These are phyloP conservation scores for Myotis lucifugus DNA, from an alignment of 2,113 vertebrate genomes.

Conservation along the genomic window DNA sequence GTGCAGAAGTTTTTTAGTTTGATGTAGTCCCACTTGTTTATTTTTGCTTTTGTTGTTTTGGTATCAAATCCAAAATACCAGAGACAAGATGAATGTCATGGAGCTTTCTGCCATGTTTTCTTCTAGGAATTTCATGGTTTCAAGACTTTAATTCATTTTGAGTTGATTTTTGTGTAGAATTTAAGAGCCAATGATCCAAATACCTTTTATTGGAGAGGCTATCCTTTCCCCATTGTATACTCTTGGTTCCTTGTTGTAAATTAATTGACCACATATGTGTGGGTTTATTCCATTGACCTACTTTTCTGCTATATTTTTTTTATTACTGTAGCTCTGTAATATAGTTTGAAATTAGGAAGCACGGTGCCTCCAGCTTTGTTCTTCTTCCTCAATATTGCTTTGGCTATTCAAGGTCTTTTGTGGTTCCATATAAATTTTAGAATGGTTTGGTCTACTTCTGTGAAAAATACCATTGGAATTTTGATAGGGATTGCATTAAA, in stretches of 20 bases:
- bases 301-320: neutral
- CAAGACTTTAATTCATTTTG: neutral
- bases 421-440: neutral
- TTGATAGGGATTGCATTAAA: neutral
- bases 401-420: neutral
- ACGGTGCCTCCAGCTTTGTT: neutral
- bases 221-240: neutral
- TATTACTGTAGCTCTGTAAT: neutral
- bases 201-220: neutral
- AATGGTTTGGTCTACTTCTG: neutral
- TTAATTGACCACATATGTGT: neutral
- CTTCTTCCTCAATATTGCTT: slow-evolving; percentile 7
- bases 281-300: neutral
- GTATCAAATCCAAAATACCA: neutral
- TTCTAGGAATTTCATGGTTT: neutral
- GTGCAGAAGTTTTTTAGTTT: neutral
- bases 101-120: neutral
- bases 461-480: neutral
- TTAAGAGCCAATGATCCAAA: neutral
- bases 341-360: neutral
- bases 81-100: neutral
- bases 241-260: neutral
- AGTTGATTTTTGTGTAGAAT: neutral
- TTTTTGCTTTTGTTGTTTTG: neutral
- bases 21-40: neutral